A percentile compares a stretch with the other conserved stretches of the same genome.
phyloP scores from a whole-genome alignment of 2,888 invertebrate genomes.

The Lithophane semibrunnea region DNA sequence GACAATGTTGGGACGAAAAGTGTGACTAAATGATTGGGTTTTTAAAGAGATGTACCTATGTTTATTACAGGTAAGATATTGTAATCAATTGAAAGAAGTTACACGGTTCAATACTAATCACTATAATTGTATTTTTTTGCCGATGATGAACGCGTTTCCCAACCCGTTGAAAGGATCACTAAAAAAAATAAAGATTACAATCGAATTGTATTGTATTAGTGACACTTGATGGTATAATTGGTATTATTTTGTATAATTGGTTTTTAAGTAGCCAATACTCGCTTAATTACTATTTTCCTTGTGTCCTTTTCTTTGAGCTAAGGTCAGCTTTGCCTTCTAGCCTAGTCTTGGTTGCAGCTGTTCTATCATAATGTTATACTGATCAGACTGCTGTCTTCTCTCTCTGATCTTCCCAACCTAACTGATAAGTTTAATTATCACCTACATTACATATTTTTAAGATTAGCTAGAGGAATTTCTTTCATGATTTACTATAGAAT shows the following conservation, averaged over 20 bases:
- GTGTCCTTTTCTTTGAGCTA: neutral
- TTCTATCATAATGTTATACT: neutral
- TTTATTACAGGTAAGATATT: slow-evolving; percentile 1
- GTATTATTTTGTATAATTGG: neutral
- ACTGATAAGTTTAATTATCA: neutral
- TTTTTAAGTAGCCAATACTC: neutral
- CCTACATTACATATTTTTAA: neutral
- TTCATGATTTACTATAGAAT: neutral
- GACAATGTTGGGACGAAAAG: slow-evolving; percentile 34
- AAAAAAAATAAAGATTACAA: neutral
- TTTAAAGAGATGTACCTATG: slow-evolving; percentile 2
- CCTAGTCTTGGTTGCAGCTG: neutral
- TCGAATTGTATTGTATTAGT: neutral
- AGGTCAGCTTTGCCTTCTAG: neutral
- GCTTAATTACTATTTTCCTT: neutral
- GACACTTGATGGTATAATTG: slow-evolving; percentile 1
- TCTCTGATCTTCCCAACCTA: neutral
- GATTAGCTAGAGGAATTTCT: neutral
- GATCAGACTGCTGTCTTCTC: neutral
- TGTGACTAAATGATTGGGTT: slow-evolving; percentile 31
- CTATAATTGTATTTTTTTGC: neutral
- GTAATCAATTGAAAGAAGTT: neutral
- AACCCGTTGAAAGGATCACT: neutral
- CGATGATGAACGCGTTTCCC: neutral
- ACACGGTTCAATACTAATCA: neutral